A percentile compares a stretch with the other conserved stretches of the same genome.
These are phyloP conservation scores for Sternotherus odoratus DNA, from an alignment of 2,797 vertebrate genomes.

Conservation along the genomic window DNA sequence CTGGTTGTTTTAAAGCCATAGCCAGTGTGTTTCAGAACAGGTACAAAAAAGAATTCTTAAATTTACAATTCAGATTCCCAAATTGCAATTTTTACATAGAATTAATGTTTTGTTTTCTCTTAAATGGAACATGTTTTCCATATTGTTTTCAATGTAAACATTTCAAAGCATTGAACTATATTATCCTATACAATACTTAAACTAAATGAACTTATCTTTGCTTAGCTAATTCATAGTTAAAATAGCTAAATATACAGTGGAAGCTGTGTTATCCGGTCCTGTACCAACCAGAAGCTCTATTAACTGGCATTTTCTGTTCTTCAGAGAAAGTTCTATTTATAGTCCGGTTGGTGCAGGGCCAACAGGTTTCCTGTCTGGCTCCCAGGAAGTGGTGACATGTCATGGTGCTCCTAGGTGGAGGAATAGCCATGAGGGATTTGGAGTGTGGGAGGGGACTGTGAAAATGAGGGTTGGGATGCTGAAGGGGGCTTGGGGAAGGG, in stretches of 20 bases:
- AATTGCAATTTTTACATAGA: not conserved
- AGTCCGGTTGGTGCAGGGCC: too few species aligned
- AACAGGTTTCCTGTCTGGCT: too few species aligned
- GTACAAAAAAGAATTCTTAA: slow-evolving; percentile 71
- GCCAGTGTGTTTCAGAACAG: slow-evolving; percentile 98
- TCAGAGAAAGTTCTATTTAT: too few species aligned
- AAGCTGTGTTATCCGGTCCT: too few species aligned
- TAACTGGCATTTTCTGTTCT: too few species aligned
- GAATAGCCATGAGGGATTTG: too few species aligned
- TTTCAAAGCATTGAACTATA: not conserved
- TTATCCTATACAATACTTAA: not conserved
- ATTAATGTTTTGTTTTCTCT: fast-evolving
- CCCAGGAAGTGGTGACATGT: too few species aligned
- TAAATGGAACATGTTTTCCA: not conserved
- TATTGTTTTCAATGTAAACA: not conserved
- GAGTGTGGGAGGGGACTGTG: too few species aligned
- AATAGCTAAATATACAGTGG: not conserved
- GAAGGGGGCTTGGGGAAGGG: too few species aligned
- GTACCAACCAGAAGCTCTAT: too few species aligned
- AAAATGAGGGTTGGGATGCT: too few species aligned
- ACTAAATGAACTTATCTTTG: not conserved
- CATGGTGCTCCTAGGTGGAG: too few species aligned
- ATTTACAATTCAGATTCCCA: not conserved
- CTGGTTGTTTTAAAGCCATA: slow-evolving; percentile 97
- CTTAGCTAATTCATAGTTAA: not conserved